Evolutionary conservation across 2,797 vertebrate genomes (phyloP), one percentile per base, ranked within the genome.

Genomic region (Chelonia mydas): DNA sequence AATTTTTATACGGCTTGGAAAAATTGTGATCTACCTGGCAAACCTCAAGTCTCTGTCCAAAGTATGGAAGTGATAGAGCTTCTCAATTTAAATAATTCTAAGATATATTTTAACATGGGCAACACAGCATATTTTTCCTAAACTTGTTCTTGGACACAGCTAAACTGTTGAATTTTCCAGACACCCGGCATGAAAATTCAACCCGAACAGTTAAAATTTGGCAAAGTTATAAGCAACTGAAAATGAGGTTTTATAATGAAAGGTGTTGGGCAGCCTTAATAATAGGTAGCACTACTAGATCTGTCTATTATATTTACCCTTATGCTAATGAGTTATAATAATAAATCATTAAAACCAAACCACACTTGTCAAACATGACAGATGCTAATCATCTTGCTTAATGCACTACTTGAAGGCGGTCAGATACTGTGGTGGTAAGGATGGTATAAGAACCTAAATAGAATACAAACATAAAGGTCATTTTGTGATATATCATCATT

Each of bases 101-200:
- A 90, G 55, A 94, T 92, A 8, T 88, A 0, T 90, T 96, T 88
- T 90, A 87, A 84, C 89, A 85, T 88, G n/a, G 47, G 6, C 85
- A 82, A 94, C 80, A 27, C 6, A 27, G 8, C 13, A 77, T 47
- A 49, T 77, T 77, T 77, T 47, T 17, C 45, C 45, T 77, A 77
- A 49, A 16, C 45, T 49, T 49, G 47, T 77, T 77, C 45, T 77
- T 17, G 8, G 74, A 77, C 31, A 41, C 68, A 49, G 72, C 27
- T 45, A 28, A 77, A 77, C 27, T 49, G 25, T 76, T 47, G 27
- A 28, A 77, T 77, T 77, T 77, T 77, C 53, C 17, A 45, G 77
- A 50, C 55, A 83, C 61, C 68, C 25, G 81, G 53, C 85, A n/a
- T 95, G 89, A 86, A 93, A 84, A n/a, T 53, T 84, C 65, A 82